Evolutionary conservation across 1,140 invertebrate species (phyloP).

Genomic region (Aphis gossypii): DNA sequence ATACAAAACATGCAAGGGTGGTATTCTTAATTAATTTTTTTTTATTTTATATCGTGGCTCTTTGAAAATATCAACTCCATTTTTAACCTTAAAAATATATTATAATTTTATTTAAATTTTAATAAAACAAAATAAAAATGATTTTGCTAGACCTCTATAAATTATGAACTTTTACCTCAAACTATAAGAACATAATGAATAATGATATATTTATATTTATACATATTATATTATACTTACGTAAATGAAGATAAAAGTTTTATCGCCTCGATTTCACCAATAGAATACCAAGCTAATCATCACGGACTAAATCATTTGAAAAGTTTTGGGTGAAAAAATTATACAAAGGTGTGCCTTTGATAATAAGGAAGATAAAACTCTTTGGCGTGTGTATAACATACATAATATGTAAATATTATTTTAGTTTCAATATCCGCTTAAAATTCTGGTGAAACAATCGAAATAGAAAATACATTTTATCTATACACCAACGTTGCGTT

Average conservation of each 20-base stretch:
- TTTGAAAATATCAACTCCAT: neutral
- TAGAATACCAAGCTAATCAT: neutral
- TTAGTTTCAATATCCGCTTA: neutral
- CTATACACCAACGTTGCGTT: neutral
- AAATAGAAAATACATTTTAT: neutral
- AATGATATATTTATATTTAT: neutral
- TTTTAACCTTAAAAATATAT: neutral
- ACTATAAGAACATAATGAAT: neutral
- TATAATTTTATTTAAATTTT: neutral
- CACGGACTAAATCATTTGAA: neutral
- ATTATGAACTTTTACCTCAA: neutral
- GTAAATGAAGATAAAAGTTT: neutral
- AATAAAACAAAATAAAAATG: neutral
- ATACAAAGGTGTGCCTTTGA: neutral
- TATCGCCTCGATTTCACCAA: conserved; percentile 17
- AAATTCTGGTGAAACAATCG: neutral
- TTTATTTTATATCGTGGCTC: neutral
- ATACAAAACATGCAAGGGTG: neutral
- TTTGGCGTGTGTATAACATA: neutral
- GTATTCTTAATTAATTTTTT: neutral
- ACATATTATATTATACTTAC: neutral
- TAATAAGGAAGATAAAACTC: neutral
- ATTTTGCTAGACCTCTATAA: neutral
- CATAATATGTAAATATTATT: neutral
- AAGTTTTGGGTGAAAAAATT: neutral